Evolutionary conservation across 1,140 invertebrate species (phyloP), one percentile per base, ranked within the genome.

Genomic region (Rhagoletis pomonella): DNA sequence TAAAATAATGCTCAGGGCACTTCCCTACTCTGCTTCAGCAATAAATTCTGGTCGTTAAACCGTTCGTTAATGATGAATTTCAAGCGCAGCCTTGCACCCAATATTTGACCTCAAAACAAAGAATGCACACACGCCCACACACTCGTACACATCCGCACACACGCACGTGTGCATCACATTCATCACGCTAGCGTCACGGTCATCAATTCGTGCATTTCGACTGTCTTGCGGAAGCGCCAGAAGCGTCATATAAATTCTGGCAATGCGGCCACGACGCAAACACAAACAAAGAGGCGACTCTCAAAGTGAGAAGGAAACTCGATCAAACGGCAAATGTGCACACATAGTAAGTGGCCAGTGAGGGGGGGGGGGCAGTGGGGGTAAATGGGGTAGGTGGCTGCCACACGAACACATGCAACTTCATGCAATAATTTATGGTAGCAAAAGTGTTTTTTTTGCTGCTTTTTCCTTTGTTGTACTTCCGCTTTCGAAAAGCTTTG

Each of bases 211-310:
- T 81, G 19, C n/a, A 50, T 55, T 58, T 58, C n/a, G n/a, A 81
- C 50, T 55, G 73, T 81, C 73, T 81, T n/a, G 29, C 73, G 73
- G 73, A 81, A 55, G 47, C 73, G 19, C 7, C 73, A 55, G 67
- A 73, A 47, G 14, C 39, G 42, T 14, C 42, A n/a, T 44, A 73
- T 73, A 73, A 73, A 73, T 73, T 47, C 10, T 47, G 12, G 67
- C 42, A 55, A 55, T 12, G 12, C 19, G 5, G 2, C 44, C 3
- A 3, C 2, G 10, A 73, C 12, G 42, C 10, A 73, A 81, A 55
- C 47, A 14, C 73, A 81, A 55, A 42, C 0, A 81, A 12, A 19
- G n/a, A 62, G 39, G 39, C 5, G 44, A 55, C 47, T 44, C 47
- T 44, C 47, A 42, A 55, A 47, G 1, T n/a, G 73, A 0, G 47